A percentile compares a stretch with the other conserved stretches of the same genome.
Conservation (phyloP, 2,888 invertebrate genomes). For the Drosophila mimica region DNA sequence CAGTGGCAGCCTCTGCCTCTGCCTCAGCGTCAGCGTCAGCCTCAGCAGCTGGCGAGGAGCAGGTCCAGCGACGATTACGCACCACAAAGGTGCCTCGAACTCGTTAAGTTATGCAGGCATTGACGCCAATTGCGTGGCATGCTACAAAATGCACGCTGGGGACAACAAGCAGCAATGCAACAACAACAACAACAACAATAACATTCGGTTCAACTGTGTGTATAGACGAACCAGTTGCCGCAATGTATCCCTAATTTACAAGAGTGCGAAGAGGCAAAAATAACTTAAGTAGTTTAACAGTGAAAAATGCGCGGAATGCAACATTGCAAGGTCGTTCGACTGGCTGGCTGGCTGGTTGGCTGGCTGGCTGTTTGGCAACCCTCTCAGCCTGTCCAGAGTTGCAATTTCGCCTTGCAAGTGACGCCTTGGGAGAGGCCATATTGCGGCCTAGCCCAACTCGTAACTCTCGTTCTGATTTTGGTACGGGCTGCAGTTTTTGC, state of each 20-base stretch:
- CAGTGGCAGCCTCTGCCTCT: background rate
- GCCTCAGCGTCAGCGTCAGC: conserved; percentile 6
- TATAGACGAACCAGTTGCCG: conserved; percentile 50
- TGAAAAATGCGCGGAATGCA: conserved; percentile 82
- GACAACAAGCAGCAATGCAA: conserved; percentile 32
- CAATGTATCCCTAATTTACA: conserved; percentile 64
- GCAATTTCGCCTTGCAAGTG: conserved; percentile 4
- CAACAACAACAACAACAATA: conserved; percentile 15
- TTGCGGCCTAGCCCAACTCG: conserved; percentile 27
- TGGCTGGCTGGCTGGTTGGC: background rate
- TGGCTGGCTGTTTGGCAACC: conserved; percentile 8
- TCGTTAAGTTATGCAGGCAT: conserved; percentile 75
- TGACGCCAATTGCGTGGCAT: conserved; percentile 66
- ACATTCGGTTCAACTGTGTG: conserved; percentile 15
- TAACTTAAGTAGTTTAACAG: conserved; percentile 70
- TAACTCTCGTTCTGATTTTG: conserved; percentile 8
- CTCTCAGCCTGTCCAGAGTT: conserved; percentile 3
- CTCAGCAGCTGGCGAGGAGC: conserved; percentile 4
- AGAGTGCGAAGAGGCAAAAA: conserved; percentile 75
- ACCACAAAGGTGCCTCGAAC: conserved; percentile 55
- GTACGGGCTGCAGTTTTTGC: conserved; percentile 10
- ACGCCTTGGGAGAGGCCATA: conserved; percentile 30
- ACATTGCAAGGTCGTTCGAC: conserved; percentile 74
- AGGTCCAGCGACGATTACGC: conserved; percentile 58
- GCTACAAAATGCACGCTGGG: conserved; percentile 63